These are phyloP conservation scores for Lycocorax pyrrhopterus DNA, from an alignment of 2,113 vertebrate genomes.

Conservation along the genomic window DNA sequence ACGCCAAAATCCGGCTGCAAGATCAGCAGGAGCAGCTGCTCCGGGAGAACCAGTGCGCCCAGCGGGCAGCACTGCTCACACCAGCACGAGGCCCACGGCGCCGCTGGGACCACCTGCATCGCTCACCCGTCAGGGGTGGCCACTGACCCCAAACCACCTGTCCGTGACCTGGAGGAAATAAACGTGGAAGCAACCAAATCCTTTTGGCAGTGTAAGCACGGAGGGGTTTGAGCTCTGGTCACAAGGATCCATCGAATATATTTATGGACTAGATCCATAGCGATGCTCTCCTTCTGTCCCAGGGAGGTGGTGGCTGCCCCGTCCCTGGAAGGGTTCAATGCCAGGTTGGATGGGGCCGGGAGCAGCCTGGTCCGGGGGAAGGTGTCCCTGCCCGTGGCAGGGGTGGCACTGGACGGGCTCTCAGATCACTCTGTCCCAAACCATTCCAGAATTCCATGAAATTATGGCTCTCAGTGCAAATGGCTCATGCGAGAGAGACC, in stretches of 20 bases:
- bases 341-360: not conserved
- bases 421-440: not conserved
- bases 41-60: not conserved
- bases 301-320: not conserved
- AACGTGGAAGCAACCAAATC: rapidly evolving
- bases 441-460: not conserved
- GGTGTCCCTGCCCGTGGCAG: not conserved
- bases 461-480: not conserved
- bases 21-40: not conserved
- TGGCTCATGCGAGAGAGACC: rapidly evolving
- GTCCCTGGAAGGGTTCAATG: no score
- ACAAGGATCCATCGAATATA: not conserved
- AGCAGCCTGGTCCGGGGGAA: not conserved
- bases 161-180: rapidly evolving
- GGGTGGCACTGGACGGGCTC: not conserved
- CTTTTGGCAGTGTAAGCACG: not conserved
- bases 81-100: rapidly evolving
- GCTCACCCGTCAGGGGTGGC: rapidly evolving
- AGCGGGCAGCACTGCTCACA: rapidly evolving
- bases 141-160: not conserved
- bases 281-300: not conserved
- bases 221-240: not conserved
- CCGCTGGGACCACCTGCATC: not conserved
- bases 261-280: not conserved
- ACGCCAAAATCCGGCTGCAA: rapidly evolving